A percentile compares a stretch with the other conserved stretches of the same genome.
These are phyloP conservation scores for Cryptophagus acutangulus DNA, from an alignment of 2,888 invertebrate genomes.

Conservation along the genomic window DNA sequence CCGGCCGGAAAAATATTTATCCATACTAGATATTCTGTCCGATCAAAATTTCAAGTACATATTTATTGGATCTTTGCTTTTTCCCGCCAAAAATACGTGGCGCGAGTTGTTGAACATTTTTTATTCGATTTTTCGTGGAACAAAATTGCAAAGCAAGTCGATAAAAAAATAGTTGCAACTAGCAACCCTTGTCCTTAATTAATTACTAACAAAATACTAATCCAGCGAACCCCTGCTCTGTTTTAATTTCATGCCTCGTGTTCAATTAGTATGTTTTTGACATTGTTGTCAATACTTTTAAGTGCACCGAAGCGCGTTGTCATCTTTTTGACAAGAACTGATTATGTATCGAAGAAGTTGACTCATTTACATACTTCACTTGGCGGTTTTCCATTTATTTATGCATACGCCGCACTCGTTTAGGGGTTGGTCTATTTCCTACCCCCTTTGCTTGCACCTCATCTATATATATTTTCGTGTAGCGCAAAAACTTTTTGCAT, in stretches of 20 bases:
- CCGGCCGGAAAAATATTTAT: too few species aligned
- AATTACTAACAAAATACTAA: too few species aligned
- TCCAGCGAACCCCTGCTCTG: too few species aligned
- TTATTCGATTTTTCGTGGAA: background rate
- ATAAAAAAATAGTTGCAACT: background rate
- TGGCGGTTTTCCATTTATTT: slow-evolving; percentile 16
- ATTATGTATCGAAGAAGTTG: slow-evolving; percentile 10
- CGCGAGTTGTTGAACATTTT: slow-evolving; percentile 19
- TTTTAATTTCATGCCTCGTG: slow-evolving; percentile 33
- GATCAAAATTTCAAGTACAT: too few species aligned
- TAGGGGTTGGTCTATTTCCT: slow-evolving; percentile 2
- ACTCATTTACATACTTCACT: slow-evolving; percentile 11
- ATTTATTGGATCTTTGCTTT: slow-evolving; percentile 20
- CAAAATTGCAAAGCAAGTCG: background rate
- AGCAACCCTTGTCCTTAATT: too few species aligned
- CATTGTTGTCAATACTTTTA: slow-evolving; percentile 26
- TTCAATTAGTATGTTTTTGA: slow-evolving; percentile 46
- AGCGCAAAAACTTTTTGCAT: too few species aligned
- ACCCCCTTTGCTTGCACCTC: background rate
- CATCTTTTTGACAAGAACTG: slow-evolving; percentile 9
- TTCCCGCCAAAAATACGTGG: slow-evolving; percentile 13
- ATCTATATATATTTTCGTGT: too few species aligned
- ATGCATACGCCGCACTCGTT: slow-evolving; percentile 21
- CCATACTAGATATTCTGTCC: too few species aligned
- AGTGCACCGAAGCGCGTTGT: slow-evolving; percentile 17